These are phyloP conservation scores for Apoda limacodes DNA, from an alignment of 2,888 invertebrate genomes.

Conservation along the genomic window DNA sequence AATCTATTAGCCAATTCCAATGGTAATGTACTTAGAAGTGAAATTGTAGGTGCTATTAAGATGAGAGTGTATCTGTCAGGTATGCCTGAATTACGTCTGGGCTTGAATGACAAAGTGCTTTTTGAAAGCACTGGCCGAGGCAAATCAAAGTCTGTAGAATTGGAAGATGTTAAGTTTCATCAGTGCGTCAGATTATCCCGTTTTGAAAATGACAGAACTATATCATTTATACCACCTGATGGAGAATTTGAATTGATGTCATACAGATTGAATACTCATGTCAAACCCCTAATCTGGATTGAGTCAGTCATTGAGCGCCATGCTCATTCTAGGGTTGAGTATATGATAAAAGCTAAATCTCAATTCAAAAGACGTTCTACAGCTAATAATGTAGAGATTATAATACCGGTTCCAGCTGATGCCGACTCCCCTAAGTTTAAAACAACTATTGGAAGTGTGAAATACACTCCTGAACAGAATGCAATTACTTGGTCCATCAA, in stretches of 20 bases:
- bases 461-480: slow-evolving; percentile 97
- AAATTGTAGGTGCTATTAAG: slow-evolving; percentile 98
- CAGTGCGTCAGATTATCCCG: slow-evolving; percentile 97
- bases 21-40: slow-evolving; percentile 95
- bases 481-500: slow-evolving; percentile 98
- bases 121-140: slow-evolving; percentile 98
- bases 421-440: slow-evolving; percentile 99
- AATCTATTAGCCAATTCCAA: slow-evolving; percentile 96
- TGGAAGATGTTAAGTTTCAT: slow-evolving; percentile 99
- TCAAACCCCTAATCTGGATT: slow-evolving; percentile 98
- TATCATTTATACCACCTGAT: slow-evolving; percentile 98
- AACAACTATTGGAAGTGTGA: slow-evolving; percentile 96
- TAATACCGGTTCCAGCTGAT: slow-evolving; percentile 95
- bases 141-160: slow-evolving; percentile 96
- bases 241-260: slow-evolving; percentile 99
- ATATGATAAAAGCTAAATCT: slow-evolving; percentile 99
- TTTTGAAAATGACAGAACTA: slow-evolving; percentile 98
- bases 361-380: slow-evolving; percentile 98
- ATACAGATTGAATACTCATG: slow-evolving; percentile 95
- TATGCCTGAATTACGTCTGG: slow-evolving; percentile 97
- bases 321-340: slow-evolving; percentile 96
- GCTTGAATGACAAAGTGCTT: slow-evolving; percentile 96
- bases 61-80: slow-evolving; percentile 98
- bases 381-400: slow-evolving; percentile 98
- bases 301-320: slow-evolving; percentile 98